Percentiles rank a stretch among this genome's conserved stretches.
These are phyloP conservation scores for Calephelis nemesis DNA, from an alignment of 1,140 invertebrate genomes.

Conservation along the genomic window DNA sequence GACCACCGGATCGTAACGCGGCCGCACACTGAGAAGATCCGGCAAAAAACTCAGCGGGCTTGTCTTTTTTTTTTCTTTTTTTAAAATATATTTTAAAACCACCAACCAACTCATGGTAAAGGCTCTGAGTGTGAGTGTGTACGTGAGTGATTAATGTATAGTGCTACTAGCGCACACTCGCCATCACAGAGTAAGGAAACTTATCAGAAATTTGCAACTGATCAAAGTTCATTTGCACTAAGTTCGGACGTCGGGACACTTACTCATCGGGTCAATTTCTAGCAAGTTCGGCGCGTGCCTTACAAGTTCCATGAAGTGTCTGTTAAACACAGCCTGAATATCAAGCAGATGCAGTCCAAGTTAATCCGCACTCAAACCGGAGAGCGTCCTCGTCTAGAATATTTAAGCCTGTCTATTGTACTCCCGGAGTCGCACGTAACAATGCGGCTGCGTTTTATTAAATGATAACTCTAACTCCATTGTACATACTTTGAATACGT, in stretches of 20 bases:
- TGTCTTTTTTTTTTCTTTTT: too few relatives aligned
- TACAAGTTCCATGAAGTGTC: conserved; percentile 37
- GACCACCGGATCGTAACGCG: too few relatives aligned
- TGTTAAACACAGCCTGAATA: conserved; percentile 38
- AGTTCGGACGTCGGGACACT: conserved; percentile 31
- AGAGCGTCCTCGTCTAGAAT: conserved; percentile 25
- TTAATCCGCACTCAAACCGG: conserved; percentile 37
- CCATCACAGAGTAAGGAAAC: too few relatives aligned
- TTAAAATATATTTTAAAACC: too few relatives aligned
- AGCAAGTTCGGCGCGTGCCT: conserved; percentile 37
- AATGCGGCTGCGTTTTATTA: conserved; percentile 20
- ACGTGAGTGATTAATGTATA: too few relatives aligned
- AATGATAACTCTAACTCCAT: conserved; percentile 15
- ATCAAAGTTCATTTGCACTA: background rate
- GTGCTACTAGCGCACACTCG: too few relatives aligned
- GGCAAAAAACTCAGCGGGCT: too few relatives aligned
- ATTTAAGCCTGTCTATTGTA: conserved; percentile 28
- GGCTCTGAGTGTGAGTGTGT: too few relatives aligned
- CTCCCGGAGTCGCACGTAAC: conserved; percentile 18
- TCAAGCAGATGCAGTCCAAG: conserved; percentile 38
- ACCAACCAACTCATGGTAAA: too few relatives aligned
- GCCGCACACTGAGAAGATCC: too few relatives aligned
- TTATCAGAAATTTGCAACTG: background rate
- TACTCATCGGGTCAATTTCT: conserved; percentile 37
- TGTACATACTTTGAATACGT: conserved; percentile 6